phyloP scores from a whole-genome alignment of 2,888 invertebrate genomes.

The Mactromeris polynyma region DNA sequence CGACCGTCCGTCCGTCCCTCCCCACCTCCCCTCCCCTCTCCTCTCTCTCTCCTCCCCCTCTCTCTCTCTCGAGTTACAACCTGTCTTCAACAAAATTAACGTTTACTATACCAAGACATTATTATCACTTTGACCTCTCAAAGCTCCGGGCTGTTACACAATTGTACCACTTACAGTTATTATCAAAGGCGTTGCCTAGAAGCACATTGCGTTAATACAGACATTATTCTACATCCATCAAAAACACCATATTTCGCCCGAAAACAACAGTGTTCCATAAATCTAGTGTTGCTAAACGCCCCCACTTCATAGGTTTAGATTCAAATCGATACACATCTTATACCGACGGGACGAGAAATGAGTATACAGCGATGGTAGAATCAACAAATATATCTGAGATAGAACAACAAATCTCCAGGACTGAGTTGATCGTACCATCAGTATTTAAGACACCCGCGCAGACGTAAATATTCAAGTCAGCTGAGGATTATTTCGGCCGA shows the following conservation, averaged over 20 bases:
- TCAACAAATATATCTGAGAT: background rate
- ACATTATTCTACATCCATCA: background rate
- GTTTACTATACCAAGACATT: too few relatives aligned
- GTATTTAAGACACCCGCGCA: background rate
- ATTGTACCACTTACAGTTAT: too few relatives aligned
- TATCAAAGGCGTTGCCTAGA: too few relatives aligned
- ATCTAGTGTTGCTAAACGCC: background rate
- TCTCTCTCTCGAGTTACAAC: too few relatives aligned
- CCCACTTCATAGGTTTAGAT: background rate
- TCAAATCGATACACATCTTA: background rate
- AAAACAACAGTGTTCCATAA: background rate
- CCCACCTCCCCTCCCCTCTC: too few relatives aligned
- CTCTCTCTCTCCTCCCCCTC: too few relatives aligned
- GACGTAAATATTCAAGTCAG: background rate
- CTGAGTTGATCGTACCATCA: background rate
- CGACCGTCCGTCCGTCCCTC: too few relatives aligned
- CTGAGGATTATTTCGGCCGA: background rate
- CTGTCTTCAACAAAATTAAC: too few relatives aligned
- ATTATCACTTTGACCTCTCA: too few relatives aligned
- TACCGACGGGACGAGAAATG: background rate
- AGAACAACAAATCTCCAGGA: background rate
- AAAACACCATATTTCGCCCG: background rate
- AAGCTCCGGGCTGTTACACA: too few relatives aligned
- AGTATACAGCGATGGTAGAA: background rate
- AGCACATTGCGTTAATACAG: too few relatives aligned